Base-by-base conservation (phyloP, 2,888 invertebrate genomes). In the Drosophila testacea region DNA sequence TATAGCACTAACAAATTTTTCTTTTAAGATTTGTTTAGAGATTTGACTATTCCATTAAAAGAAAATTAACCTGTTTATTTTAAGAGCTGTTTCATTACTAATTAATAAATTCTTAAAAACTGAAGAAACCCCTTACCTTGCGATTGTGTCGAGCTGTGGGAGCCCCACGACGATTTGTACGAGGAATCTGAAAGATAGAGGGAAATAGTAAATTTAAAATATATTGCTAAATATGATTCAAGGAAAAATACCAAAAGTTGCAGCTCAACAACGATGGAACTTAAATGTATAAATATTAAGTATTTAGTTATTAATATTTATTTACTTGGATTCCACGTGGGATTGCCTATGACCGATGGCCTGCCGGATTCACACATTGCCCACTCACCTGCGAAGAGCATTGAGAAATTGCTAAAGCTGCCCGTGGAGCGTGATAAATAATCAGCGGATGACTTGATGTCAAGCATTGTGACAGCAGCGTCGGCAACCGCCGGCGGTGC, bases 401-500 rank as follows among this genome's bases (percentile, higher is more conserved):
- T 97, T 93, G 97, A 97, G 94, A 98, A 96, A 94, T 97, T 97
- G 93, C 97, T 96, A 93, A 98, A 97, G 77, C 97, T 96, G 92
- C 97, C 97, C 79, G 93, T 91, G 92, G 97, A 96, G 94, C 97
- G 95, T 93, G 95, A 95, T 92, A 97, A 95, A 94, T 97, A 97
- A 94, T 97, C 97, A 93, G 97, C 96, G 91, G 97, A 96, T 90
- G 97, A 96, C 94, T 97, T 97, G 92, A 97, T 97, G 95, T 97
- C 97, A 94, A 97, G 95, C 97, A 97, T 97, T 90, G 91, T 91
- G 92, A 59, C 57, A 64, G 83, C 84, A 64, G 85, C 77, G 69
- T 61, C 77, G 80, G 71, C 74, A 57, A 72, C 74, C 79, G 90
- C 91, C 90, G 91, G 77, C 90, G 90, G 80, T 70, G 64, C 54